These are phyloP conservation scores for Leptinotarsa juncta DNA, from an alignment of 2,888 invertebrate species.

Conservation along the genomic window DNA sequence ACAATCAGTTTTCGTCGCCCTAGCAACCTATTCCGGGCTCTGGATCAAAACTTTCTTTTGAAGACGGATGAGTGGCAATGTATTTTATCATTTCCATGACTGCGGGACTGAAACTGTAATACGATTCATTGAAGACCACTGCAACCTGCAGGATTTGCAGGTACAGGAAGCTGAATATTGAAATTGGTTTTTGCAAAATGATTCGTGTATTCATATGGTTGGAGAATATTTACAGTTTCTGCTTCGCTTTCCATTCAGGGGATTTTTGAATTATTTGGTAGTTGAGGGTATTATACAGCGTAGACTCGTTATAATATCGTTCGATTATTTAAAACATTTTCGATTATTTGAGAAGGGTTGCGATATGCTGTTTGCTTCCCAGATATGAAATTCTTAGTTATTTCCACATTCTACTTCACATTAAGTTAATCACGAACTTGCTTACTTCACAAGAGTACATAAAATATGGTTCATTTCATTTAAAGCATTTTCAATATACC, in stretches of 20 bases:
- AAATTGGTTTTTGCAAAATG: neutral
- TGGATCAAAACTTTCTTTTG: conserved; percentile 23
- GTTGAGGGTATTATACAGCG: too few relatives aligned
- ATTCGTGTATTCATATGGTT: neutral
- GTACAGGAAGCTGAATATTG: conserved; percentile 1
- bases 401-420: too few relatives aligned
- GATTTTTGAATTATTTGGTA: neutral
- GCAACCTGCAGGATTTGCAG: conserved; percentile 1
- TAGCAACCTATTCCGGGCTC: conserved; percentile 43
- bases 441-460: too few relatives aligned
- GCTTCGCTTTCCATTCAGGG: neutral
- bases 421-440: too few relatives aligned
- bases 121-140: conserved; percentile 1
- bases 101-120: neutral
- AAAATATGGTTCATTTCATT: too few relatives aligned
- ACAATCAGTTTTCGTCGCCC: conserved; percentile 42
- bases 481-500: too few relatives aligned
- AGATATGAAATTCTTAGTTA: too few relatives aligned
- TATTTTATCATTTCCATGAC: conserved; percentile 30
- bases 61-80: conserved; percentile 28
- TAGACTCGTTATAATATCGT: too few relatives aligned
- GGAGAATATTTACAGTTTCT: neutral
- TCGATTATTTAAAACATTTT: too few relatives aligned
- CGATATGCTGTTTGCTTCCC: too few relatives aligned
- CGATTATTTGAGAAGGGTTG: too few relatives aligned